Conservation (phyloP, 1,140 invertebrate genomes). For the Drosophila sproati region DNA sequence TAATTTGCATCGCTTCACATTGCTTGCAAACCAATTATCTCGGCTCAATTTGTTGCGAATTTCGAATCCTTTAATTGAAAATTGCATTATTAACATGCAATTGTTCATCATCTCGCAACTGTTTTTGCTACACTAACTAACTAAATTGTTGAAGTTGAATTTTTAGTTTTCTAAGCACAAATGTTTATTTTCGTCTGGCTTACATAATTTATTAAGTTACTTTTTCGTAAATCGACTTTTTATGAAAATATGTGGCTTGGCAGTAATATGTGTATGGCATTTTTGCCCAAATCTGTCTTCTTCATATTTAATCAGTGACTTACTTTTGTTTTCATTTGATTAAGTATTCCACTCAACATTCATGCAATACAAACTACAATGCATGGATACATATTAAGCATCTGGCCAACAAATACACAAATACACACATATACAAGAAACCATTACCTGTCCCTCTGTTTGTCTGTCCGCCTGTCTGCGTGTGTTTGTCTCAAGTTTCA, state of each 20-base stretch:
- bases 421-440: not conserved
- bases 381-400: constrained; percentile 9
- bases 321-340: not conserved
- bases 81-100: constrained; percentile 12
- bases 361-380: constrained; percentile 1
- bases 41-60: constrained; percentile 12
- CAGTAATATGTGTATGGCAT: no score
- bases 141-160: no score
- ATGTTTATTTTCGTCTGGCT: no score
- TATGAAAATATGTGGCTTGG: no score
- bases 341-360: not conserved
- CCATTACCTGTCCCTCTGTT: not conserved
- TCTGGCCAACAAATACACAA: not conserved
- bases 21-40: constrained; percentile 7
- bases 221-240: no score
- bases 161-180: no score
- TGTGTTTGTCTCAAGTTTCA: not conserved
- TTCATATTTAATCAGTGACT: not conserved
- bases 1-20: constrained; percentile 19
- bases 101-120: not conserved
- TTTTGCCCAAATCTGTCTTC: not conserved
- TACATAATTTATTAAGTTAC: no score
- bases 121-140: not conserved
- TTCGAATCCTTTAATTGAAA: constrained; percentile 15
- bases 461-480: not conserved